These are phyloP conservation scores for Rhinogobio ventralis DNA, from an alignment of 2,797 vertebrate genomes.

Conservation along the genomic window DNA sequence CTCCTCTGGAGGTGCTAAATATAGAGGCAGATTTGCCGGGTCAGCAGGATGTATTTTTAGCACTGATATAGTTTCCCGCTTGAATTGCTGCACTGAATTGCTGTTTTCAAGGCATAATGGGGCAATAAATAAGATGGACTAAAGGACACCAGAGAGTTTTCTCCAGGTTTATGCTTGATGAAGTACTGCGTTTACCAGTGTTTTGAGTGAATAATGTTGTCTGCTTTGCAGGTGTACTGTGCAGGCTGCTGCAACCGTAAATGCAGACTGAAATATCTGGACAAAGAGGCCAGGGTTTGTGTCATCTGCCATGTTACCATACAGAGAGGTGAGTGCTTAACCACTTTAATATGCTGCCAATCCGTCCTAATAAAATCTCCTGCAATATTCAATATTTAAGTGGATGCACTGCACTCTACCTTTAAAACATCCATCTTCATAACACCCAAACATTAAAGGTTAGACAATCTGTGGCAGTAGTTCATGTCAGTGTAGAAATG, in stretches of 20 bases:
- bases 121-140: slow-evolving; percentile 35
- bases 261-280: slow-evolving; percentile 91
- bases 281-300: slow-evolving; percentile 95
- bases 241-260: slow-evolving; percentile 91
- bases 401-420: slow-evolving; percentile 19
- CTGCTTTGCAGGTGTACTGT: slow-evolving; percentile 89
- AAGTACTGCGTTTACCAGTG: slow-evolving; percentile 12
- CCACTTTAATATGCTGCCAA: neutral
- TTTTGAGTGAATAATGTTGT: slow-evolving; percentile 25
- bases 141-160: slow-evolving; percentile 34
- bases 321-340: slow-evolving; percentile 76
- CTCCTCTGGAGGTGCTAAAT: slow-evolving; percentile 45
- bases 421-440: neutral
- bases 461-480: neutral
- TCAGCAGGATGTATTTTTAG: slow-evolving; percentile 58
- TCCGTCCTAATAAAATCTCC: neutral
- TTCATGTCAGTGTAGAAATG: slow-evolving; percentile 11
- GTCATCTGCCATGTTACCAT: slow-evolving; percentile 87
- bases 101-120: slow-evolving; percentile 19
- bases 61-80: slow-evolving; percentile 30
- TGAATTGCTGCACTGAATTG: slow-evolving; percentile 31
- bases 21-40: slow-evolving; percentile 16
- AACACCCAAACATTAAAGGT: neutral
- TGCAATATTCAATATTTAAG: neutral
- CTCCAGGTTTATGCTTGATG: slow-evolving; percentile 7